Evolutionary conservation across 2,888 invertebrate species (phyloP).

Genomic region (Lagria hirta): DNA sequence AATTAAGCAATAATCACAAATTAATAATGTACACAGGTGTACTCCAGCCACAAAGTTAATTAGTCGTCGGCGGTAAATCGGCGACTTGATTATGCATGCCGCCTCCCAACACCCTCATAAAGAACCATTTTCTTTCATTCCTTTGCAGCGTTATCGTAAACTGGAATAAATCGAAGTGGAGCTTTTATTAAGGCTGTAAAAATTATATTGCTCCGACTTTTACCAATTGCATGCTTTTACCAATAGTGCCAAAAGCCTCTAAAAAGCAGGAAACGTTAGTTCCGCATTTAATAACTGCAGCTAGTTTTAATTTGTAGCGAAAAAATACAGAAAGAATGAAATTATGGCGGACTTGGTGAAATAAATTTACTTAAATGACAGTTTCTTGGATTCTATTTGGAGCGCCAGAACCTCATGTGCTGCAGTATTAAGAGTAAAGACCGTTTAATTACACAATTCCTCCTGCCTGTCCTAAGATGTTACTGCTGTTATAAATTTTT

Average conservation of each 20-base stretch:
- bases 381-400: slow-evolving; percentile 15
- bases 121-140: slow-evolving; percentile 28
- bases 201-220: slow-evolving; percentile 27
- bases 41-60: slow-evolving; percentile 30
- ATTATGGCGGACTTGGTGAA: slow-evolving; percentile 10
- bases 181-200: slow-evolving; percentile 27
- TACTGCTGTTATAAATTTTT: slow-evolving; percentile 20
- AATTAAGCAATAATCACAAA: too few species aligned
- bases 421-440: slow-evolving; percentile 27
- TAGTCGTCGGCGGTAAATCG: slow-evolving; percentile 29
- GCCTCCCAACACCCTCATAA: slow-evolving; percentile 30
- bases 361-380: slow-evolving; percentile 25
- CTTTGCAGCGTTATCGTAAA: slow-evolving; percentile 24
- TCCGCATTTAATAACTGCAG: too few species aligned
- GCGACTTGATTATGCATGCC: slow-evolving; percentile 32
- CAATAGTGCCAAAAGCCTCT: too few species aligned
- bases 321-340: slow-evolving; percentile 1
- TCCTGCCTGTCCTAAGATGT: slow-evolving; percentile 20
- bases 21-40: too few species aligned
- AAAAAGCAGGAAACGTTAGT: too few species aligned
- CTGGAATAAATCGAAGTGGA: slow-evolving; percentile 24
- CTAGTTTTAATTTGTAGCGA: too few species aligned
- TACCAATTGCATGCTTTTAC: too few species aligned
- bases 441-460: slow-evolving; percentile 26
- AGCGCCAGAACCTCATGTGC: slow-evolving; percentile 23